Conservation (phyloP, 2,888 invertebrate species). For the Eulithis testata region DNA sequence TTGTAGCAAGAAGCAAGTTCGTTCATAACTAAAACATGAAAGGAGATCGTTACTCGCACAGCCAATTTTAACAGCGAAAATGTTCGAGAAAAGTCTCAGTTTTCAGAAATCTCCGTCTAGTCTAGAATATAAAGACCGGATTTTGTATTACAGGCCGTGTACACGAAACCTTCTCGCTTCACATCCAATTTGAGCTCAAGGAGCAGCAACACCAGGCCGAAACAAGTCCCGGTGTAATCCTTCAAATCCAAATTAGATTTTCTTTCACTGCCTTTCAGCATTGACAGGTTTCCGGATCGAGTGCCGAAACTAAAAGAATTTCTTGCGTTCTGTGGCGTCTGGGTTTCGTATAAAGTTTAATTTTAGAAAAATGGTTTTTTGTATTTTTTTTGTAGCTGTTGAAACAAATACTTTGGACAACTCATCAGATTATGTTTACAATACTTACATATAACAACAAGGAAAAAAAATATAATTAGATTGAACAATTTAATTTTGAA, state of each 20-base stretch:
- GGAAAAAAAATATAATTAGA: too few relatives aligned
- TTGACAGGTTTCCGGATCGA: conserved; percentile 69
- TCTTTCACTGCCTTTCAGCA: conserved; percentile 78
- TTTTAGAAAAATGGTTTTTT: conserved; percentile 36
- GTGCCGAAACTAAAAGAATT: conserved; percentile 36
- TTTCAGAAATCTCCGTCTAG: conserved; percentile 20
- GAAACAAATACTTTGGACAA: too few relatives aligned
- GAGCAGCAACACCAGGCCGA: conserved; percentile 77
- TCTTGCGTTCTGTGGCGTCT: conserved; percentile 45
- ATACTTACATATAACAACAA: too few relatives aligned
- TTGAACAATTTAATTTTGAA: too few relatives aligned
- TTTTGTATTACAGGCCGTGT: conserved; percentile 39
- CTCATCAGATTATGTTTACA: too few relatives aligned
- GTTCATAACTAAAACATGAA: conserved; percentile 12
- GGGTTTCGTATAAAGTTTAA: conserved; percentile 52
- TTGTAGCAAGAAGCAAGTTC: neutral
- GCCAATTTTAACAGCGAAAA: conserved; percentile 14
- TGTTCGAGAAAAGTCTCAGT: conserved; percentile 4
- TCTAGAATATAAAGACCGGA: conserved; percentile 15
- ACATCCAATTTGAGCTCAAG: conserved; percentile 72
- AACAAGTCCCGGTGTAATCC: conserved; percentile 81
- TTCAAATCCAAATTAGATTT: conserved; percentile 84
- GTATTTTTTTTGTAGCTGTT: too few relatives aligned
- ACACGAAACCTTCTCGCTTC: conserved; percentile 62
- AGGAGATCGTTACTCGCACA: conserved; percentile 4